A percentile compares a stretch with the other conserved stretches of the same genome.
Conservation (phyloP, 2,797 vertebrate genomes). For the Austrolebias charrua region DNA sequence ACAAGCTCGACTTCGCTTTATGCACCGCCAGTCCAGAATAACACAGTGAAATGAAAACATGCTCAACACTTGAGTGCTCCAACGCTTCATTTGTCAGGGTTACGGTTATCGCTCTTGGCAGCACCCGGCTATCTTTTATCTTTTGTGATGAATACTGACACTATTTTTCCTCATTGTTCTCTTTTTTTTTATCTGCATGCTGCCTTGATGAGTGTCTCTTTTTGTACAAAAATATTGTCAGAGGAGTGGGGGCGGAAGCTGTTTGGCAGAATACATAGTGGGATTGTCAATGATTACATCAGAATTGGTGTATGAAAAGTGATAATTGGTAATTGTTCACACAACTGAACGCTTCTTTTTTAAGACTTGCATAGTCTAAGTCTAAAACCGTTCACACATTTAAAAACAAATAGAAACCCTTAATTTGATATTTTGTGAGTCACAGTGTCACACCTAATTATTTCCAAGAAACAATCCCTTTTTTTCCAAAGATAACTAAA, state of each 20-base stretch:
- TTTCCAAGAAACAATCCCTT: slow-evolving; percentile 24
- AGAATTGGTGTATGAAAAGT: slow-evolving; percentile 27
- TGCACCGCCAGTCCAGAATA: slow-evolving; percentile 46
- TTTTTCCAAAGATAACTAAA: slow-evolving; percentile 57
- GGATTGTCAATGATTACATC: slow-evolving; percentile 46
- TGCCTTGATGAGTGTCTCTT: slow-evolving; percentile 37
- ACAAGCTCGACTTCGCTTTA: slow-evolving; percentile 64
- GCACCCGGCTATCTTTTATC: slow-evolving; percentile 67
- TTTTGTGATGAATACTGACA: slow-evolving; percentile 61
- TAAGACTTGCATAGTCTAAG: slow-evolving; percentile 7
- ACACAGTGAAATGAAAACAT: slow-evolving; percentile 60
- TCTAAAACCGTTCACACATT: slow-evolving; percentile 12
- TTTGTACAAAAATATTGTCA: slow-evolving; percentile 22
- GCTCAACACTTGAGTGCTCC: slow-evolving; percentile 67
- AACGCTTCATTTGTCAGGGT: slow-evolving; percentile 69
- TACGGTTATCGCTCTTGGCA: slow-evolving; percentile 67
- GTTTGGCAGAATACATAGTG: slow-evolving; percentile 11
- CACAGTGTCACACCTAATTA: slow-evolving; percentile 31
- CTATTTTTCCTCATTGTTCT: slow-evolving; percentile 59
- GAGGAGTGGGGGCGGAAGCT: not conserved
- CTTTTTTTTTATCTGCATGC: slow-evolving; percentile 46
- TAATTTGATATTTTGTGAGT: slow-evolving; percentile 31
- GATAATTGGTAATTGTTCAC: slow-evolving; percentile 44
- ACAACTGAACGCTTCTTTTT: not conserved
- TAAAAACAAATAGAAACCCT: slow-evolving; percentile 18